Evolutionary conservation across 2,113 vertebrate species (phyloP), one percentile per base, ranked within the genome.

Genomic region (Arothron firmamentum): DNA sequence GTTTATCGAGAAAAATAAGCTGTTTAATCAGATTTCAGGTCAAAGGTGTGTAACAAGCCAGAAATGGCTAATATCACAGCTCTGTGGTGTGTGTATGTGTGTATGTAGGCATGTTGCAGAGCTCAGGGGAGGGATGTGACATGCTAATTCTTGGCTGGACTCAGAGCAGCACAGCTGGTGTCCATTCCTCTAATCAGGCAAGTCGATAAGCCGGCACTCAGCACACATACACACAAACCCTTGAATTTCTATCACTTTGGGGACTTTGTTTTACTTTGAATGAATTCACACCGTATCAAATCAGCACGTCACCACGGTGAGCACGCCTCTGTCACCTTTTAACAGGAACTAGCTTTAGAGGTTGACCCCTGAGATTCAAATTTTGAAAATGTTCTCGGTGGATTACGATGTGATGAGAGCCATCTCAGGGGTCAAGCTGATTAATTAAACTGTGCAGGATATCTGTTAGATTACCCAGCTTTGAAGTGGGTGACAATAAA

Each of bases 111-210:
- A 31, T 72, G 52, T 72, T 62, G 46, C 60, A 70, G 38, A 77
- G 67, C 67, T 75, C 56, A 13, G 47, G 64, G 70, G 67, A 65
- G 20, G 54, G 59, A 75, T 5, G 20, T 68, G 57, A 62, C 57
- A 51, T 59, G 43, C 15, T 14, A 17, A 38, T 38, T 59, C 65
- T 66, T 41, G 59, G 70, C 58, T 58, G 66, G 18, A 63, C 69
- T 55, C 9, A 0, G 57, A 52, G 73, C 46, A n/a, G 46, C 76
- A 72, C 75, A 79, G 63, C 79, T 86, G 86, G 80, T 74, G 73
- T 71, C 70, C 67, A 54, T 65, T 71, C 73, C 58, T 70, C 74
- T 79, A 78, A 84, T 81, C 81, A 84, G 69, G 56, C 61, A 50
- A 57, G 52, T 68, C 52, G 66, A 78, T 82, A 73, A 78, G 74